Evolutionary conservation across 2,888 invertebrate genomes (phyloP).

Genomic region (Chironomus riparius): DNA sequence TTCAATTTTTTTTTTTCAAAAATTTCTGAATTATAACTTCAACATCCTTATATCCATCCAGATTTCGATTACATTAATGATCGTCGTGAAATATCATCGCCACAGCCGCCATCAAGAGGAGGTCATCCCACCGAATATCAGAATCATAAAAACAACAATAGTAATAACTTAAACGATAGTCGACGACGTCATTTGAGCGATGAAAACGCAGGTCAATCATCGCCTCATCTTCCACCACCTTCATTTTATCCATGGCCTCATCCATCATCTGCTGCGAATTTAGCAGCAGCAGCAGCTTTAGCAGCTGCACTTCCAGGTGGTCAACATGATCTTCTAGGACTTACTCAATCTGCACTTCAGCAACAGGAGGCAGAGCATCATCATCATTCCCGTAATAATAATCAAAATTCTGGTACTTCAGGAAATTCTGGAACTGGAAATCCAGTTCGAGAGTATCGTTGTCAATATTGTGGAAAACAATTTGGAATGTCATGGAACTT

Average conservation of each 20-base stretch:
- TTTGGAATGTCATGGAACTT: conserved; percentile 91
- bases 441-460: conserved; percentile 75
- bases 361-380: conserved; percentile 1
- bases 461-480: conserved; percentile 83
- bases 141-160: conserved; percentile 33
- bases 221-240: conserved; percentile 44
- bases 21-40: background rate
- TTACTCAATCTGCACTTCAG: conserved; percentile 24
- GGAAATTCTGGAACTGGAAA: conserved; percentile 5
- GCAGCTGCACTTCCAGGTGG: conserved; percentile 31
- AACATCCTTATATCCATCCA: background rate
- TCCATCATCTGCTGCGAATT: conserved; percentile 19
- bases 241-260: conserved; percentile 44
- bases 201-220: conserved; percentile 38
- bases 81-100: conserved; percentile 28
- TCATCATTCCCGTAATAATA: conserved; percentile 24
- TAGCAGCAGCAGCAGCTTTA: conserved; percentile 36
- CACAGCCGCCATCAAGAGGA: conserved; percentile 36
- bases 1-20: background rate
- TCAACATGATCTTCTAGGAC: conserved; percentile 29
- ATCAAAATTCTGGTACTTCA: background rate
- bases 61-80: conserved; percentile 25
- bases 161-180: conserved; percentile 29
- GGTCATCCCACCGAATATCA: conserved; percentile 34
- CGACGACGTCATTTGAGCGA: conserved; percentile 56